Evolutionary conservation across 2,888 invertebrate genomes (phyloP), one percentile per base, ranked within the genome.

Genomic region (Eurytoma adleriae): DNA sequence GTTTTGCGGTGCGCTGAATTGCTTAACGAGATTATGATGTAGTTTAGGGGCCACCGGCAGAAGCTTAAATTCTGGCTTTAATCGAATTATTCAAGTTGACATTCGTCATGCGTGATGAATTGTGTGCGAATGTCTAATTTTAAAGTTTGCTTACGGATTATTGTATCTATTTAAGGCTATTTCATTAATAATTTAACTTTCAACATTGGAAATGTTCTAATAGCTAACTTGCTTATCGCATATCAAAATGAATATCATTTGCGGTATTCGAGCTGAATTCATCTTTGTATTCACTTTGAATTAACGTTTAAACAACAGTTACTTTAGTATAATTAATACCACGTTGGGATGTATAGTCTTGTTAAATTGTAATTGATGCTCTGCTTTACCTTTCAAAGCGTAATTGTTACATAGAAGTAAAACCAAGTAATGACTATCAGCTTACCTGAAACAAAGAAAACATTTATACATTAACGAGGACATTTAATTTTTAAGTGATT

Each of bases 401-500:
- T 30, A 30, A 30, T 30, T 30, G 4, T 30, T 30, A 30, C 30
- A 30, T 4, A 30, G 30, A 3, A 4, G 30, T 4, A 30, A 30
- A 30, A 30, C 30, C 2, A 18, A 14, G 57, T 40, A 24, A 18
- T 57, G 67, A n/a, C 14, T 20, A 40, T 57, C 30, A 70, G 54
- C 77, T 78, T 66, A 78, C 77, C 77, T 78, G 77, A 66, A 78
- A 78, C 71, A 78, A 24, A 77, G 64, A 70, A n/a, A 52, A 50
- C 24, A 14, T 68, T 24, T 4, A 24, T 52, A 40, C 16, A 52
- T 68, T 52, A 68, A 24, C n/a, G 3, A 30, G 16, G 7, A 24
- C 27, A 61, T 61, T 27, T 24, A 61, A 61, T 50, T 7, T 50
- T 7, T 50, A 61, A 27, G 30, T 27, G 14, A 61, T 27, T 14